Evolutionary conservation across 2,888 invertebrate genomes (phyloP).

Genomic region (Hoplodrina blanda): DNA sequence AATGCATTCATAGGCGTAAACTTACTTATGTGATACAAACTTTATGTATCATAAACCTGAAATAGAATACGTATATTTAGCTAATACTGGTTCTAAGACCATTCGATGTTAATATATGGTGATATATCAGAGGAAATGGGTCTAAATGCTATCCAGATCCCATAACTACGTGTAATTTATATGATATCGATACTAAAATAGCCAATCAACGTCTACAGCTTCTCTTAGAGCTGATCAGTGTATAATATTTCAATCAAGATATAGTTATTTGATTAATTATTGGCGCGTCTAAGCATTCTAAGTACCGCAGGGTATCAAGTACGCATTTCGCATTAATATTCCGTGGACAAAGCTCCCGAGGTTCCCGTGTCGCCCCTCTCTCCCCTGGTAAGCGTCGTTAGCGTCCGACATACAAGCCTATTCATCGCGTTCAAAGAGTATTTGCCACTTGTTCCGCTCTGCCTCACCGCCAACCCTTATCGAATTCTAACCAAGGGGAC

Average conservation of each 20-base stretch:
- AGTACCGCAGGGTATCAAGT: conserved; percentile 27
- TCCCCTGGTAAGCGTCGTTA: conserved; percentile 48
- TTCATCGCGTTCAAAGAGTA: conserved; percentile 72
- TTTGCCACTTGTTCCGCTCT: conserved; percentile 82
- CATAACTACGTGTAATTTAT: conserved; percentile 12
- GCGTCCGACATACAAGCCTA: conserved; percentile 63
- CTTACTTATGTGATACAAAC: conserved; percentile 19
- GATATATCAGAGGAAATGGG: conserved; percentile 27
- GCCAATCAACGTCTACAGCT: neutral
- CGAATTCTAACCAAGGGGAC: conserved; percentile 58
- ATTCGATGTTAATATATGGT: conserved; percentile 15
- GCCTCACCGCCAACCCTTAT: conserved; percentile 69
- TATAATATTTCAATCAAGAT: conserved; percentile 5
- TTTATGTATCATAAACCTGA: conserved; percentile 25
- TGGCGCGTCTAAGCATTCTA: conserved; percentile 26
- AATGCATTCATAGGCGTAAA: conserved; percentile 43
- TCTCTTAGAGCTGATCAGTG: neutral
- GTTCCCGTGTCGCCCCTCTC: conserved; percentile 44
- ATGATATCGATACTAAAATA: conserved; percentile 6
- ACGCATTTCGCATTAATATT: conserved; percentile 50
- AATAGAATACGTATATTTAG: conserved; percentile 37
- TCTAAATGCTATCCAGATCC: conserved; percentile 19
- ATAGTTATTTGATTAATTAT: conserved; percentile 2
- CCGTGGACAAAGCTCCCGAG: conserved; percentile 29
- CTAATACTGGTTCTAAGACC: conserved; percentile 5